Evolutionary conservation across 2,888 invertebrate species (phyloP).

Genomic region (Eretmocerus hayati): DNA sequence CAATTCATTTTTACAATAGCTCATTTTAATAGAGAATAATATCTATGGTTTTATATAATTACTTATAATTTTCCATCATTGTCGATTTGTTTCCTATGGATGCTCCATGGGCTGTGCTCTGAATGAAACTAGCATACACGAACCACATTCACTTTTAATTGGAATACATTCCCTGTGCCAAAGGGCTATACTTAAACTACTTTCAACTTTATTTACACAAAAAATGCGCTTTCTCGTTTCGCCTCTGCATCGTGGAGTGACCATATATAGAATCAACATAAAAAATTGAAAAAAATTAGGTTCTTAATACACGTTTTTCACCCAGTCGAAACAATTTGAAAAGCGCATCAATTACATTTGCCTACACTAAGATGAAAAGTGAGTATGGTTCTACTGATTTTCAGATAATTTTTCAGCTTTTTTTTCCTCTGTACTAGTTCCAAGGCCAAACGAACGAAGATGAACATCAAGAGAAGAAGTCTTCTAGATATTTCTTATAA

Average conservation of each 20-base stretch:
- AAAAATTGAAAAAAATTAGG: too few species aligned
- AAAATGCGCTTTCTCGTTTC: too few species aligned
- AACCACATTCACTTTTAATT: too few species aligned
- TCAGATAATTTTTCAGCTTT: constrained; percentile 4
- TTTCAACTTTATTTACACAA: constrained; percentile 19
- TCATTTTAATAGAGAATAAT: constrained; percentile 14
- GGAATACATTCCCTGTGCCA: too few species aligned
- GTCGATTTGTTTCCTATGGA: constrained; percentile 14
- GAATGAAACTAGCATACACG: too few species aligned
- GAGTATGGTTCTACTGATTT: constrained; percentile 8
- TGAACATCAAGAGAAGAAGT: constrained; percentile 1
- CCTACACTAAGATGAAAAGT: constrained; percentile 8
- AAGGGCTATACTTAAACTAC: constrained; percentile 6
- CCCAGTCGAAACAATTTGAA: constrained; percentile 21
- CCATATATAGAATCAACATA: too few species aligned
- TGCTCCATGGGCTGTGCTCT: constrained; percentile 5
- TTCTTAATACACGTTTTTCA: too few species aligned
- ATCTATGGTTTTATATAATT: constrained; percentile 13
- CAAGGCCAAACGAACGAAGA: constrained; percentile 11
- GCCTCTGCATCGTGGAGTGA: too few species aligned
- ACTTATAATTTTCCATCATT: constrained; percentile 16
- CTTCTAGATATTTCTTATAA: constrained; percentile 9
- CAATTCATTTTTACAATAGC: constrained; percentile 12
- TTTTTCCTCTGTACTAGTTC: constrained; percentile 12
- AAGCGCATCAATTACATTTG: constrained; percentile 18